Base-by-base conservation (phyloP, 2,113 vertebrate genomes). In the Clupea harengus region DNA sequence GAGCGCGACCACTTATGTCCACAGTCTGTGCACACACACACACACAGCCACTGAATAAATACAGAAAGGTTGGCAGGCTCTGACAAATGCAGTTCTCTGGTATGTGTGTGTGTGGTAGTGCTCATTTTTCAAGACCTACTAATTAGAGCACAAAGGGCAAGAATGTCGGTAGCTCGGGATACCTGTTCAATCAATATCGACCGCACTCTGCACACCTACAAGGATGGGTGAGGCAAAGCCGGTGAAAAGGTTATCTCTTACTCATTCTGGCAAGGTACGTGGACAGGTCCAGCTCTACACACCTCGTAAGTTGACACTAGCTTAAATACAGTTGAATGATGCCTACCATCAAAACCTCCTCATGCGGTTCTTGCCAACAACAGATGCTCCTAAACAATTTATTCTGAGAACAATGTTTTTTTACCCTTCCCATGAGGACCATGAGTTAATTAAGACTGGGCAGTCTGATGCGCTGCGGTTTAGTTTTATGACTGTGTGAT, bases 91-190 rank as follows among this genome's bases (percentile, higher is more conserved):
- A 67, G 60, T 54, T 54, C 60, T 64, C 60, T 64, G 18, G 60
- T 64, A 22, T 22, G 60, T 64, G 60, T 64, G 20, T 15, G 67
- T 15, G 25, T 15, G 67, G 11, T 13, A 39, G 25, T 32, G 82
- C 86, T 88, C 84, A 88, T 89, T 91, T 90, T 87, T 89, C 87
- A 91, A 81, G 25, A 46, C 82, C 86, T 86, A 86, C 90, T 91
- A 91, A 91, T 91, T 91, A 87, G 84, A 88, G 86, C 86, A 81
- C 87, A 88, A 91, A 91, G 87, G 88, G 87, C 88, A 91, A 83
- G 57, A 45, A 44, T 87, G 88, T 91, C 88, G 86, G 60, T 85
- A 52, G 57, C 52, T 67, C 84, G 60, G 67, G 67, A 86, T 72
- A 60, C 82, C 52, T 52, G 82, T 67, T 87, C 85, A 88, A 83